Base-by-base conservation (phyloP, 2,888 invertebrate genomes). In the Luffia ferchaultella region DNA sequence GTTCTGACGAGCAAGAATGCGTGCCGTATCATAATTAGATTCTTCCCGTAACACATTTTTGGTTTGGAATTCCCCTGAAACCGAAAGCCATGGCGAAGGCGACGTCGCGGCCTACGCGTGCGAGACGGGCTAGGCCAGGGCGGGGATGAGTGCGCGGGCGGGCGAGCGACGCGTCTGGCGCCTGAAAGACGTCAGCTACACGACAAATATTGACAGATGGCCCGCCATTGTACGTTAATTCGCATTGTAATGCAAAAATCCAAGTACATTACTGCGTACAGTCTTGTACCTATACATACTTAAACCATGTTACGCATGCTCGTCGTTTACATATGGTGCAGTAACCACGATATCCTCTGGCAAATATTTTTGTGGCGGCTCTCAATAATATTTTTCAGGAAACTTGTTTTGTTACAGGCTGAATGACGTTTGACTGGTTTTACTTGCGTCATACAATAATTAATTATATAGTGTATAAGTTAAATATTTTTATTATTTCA, bases 121-220 rank as follows among this genome's bases (percentile, higher is more conserved):
- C 30, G 30, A 30, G 30, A 3, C 5, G 30, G 5, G 5, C 30
- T 12, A 12, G 30, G n/a, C n/a, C n/a, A 3, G 30, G 30, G 5
- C 5, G 5, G 30, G 30, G 30, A 12, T 30, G 30, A 12, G 5
- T 3, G 5, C 5, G 30, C 5, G 30, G 5, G 30, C 5, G 30
- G 30, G 12, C 30, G 30, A 12, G 30, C 30, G 30, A 12, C 30
- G 30, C 30, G 30, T 30, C 45, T 46, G 42, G 50, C 50, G 50
- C 42, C 42, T 45, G 46, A 45, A 45, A 65, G 62, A 70, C 70
- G 68, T 72, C 68, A 70, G 58, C 54, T 55, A 48, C 54, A 59
- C 48, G 50, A 60, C 62, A 66, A 73, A 71, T 73, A 70, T 70
- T 72, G 65, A 68, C 65, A 60, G 51, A 49, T 41, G 54, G 49